phyloP scores from a whole-genome alignment of 1,140 invertebrate species.

The Conopomorpha cramerella region DNA sequence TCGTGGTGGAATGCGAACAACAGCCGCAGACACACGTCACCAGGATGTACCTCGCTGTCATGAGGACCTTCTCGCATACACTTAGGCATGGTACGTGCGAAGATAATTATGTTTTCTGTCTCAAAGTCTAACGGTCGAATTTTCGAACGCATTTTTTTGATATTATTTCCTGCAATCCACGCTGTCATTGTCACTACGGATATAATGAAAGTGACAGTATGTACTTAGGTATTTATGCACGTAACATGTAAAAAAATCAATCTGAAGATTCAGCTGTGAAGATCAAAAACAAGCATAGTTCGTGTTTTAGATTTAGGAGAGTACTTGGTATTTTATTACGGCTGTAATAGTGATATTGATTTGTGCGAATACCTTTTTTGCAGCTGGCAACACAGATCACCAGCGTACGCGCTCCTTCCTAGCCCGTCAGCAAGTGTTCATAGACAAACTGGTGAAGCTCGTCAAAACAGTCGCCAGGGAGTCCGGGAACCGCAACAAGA shows the following conservation, averaged over 20 bases:
- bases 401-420: conserved; percentile 74
- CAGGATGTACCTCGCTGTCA: conserved; percentile 89
- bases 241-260: too few relatives aligned
- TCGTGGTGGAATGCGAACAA: conserved; percentile 89
- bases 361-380: too few relatives aligned
- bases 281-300: too few relatives aligned
- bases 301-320: too few relatives aligned
- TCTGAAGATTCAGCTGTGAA: too few relatives aligned
- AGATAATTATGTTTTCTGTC: background rate
- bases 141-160: too few relatives aligned
- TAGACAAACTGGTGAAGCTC: conserved; percentile 88
- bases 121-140: too few relatives aligned
- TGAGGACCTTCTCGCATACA: conserved; percentile 82
- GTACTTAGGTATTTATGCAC: too few relatives aligned
- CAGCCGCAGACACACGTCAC: conserved; percentile 69
- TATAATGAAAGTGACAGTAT: too few relatives aligned
- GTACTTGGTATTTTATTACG: too few relatives aligned
- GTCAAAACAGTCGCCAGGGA: conserved; percentile 91
- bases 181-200: too few relatives aligned
- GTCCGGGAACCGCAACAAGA: conserved; percentile 89
- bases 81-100: conserved; percentile 59
- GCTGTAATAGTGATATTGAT: too few relatives aligned
- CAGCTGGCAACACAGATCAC: conserved; percentile 68
- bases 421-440: conserved; percentile 84
- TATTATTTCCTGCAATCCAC: background rate